Evolutionary conservation across 2,888 invertebrate species (phyloP).

Genomic region (Chironomus tentans): DNA sequence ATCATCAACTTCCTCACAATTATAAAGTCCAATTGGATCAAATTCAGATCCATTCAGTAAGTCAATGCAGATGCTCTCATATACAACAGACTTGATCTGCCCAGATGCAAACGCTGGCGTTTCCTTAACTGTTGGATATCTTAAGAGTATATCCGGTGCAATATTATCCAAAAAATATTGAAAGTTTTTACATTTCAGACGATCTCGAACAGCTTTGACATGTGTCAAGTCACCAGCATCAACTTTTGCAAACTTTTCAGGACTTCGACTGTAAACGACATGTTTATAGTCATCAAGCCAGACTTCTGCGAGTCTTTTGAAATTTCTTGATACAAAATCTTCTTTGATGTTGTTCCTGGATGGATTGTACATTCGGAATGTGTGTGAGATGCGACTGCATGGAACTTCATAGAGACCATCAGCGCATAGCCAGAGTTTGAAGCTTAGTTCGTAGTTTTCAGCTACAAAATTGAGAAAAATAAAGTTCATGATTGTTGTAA

Average conservation of each 20-base stretch:
- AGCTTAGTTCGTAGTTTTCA: neutral
- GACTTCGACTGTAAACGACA: constrained; percentile 68
- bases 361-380: constrained; percentile 76
- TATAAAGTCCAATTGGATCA: constrained; percentile 34
- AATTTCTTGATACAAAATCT: constrained; percentile 59
- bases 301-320: constrained; percentile 85
- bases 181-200: constrained; percentile 79
- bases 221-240: constrained; percentile 71
- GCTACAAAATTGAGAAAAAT: too few species aligned
- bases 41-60: constrained; percentile 35
- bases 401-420: constrained; percentile 86
- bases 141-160: constrained; percentile 77
- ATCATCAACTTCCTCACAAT: constrained; percentile 33
- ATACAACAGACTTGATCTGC: constrained; percentile 48
- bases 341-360: constrained; percentile 57
- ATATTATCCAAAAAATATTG: constrained; percentile 91
- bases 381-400: constrained; percentile 86
- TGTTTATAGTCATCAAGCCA: constrained; percentile 99
- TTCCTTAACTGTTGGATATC: constrained; percentile 74
- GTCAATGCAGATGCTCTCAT: constrained; percentile 62
- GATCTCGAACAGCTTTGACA: constrained; percentile 65
- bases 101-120: constrained; percentile 73
- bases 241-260: constrained; percentile 56
- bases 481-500: too few species aligned
- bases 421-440: constrained; percentile 94